Conservation (phyloP, 2,797 vertebrate genomes). For the Bothrops alternatus region DNA sequence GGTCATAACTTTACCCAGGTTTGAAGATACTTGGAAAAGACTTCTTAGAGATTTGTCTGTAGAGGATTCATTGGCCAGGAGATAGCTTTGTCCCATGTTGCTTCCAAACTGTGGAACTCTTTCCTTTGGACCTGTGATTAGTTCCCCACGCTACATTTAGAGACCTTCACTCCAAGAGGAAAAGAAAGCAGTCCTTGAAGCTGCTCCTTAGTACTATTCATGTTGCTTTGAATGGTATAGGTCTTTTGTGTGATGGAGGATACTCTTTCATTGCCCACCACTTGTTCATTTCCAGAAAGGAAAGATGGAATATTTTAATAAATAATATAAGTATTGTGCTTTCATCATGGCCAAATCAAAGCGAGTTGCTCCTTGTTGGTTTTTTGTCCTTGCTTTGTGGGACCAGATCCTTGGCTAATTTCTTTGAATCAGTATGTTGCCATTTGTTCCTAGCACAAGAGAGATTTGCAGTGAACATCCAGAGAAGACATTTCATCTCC, state of each 20-base stretch:
- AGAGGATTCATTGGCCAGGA: neutral
- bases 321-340: neutral
- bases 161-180: neutral
- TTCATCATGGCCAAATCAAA: neutral
- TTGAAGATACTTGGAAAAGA: neutral
- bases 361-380: neutral
- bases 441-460: neutral
- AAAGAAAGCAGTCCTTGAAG: neutral
- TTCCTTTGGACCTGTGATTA: neutral
- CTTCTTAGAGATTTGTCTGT: neutral
- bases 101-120: neutral
- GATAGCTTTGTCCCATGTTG: neutral
- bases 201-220: neutral
- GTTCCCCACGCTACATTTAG: neutral
- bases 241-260: neutral
- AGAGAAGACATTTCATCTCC: neutral
- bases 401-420: neutral
- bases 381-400: neutral
- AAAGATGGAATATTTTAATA: neutral
- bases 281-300: neutral
- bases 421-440: neutral
- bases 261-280: neutral
- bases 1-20: neutral
- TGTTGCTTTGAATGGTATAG: neutral
- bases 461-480: neutral